Base-by-base conservation (phyloP, 2,888 invertebrate species). In the Lacanobia wlatinum region DNA sequence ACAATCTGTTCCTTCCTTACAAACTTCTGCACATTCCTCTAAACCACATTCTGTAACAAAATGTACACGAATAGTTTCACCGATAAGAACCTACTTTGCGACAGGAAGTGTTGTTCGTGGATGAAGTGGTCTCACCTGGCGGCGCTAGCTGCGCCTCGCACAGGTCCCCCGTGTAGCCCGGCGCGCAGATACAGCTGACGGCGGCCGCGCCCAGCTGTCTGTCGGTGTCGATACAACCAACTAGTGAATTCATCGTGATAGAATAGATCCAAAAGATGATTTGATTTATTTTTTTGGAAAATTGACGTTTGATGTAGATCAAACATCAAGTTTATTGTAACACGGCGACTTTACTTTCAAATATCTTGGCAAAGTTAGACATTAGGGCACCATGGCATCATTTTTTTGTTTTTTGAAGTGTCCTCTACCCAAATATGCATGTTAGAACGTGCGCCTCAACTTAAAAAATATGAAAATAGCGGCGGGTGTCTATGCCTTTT, bases 131-230 rank as follows among this genome's bases (percentile, higher is more conserved):
- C 67, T 89, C 90, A 94, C 96, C 94, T 81, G 96, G 95, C 59
- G 93, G 89, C 64, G 95, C 93, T 60, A 97, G 96, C 81, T 97
- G 97, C 70, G 97, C 96, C 92, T 98, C 97, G 89, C 98, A 98
- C 86, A 97, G 97, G 87, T 97, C 97, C 56, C 98, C 98, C 48
- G 97, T 97, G 92, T 96, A 98, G 38, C 97, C 97, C 1, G 96
- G 91, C 12, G 97, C 96, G 92, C 98, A 98, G 85, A 97, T 96
- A 90, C 98, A 98, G 89, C 97, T 97, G 80, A 98, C 97, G 38
- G 97, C 97, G 70, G 97, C 97, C 21, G 97, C 97, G 7, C 98
- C 98, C 92, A 98, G 97, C 93, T 98, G 98, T 90, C 98, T 98
- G 96, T 78, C 61, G 68, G 80, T 98, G 96, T 78, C 61, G 68